Percentiles rank a stretch among this genome's conserved stretches.
phyloP scores from a whole-genome alignment of 2,888 invertebrate genomes.

The Digitonthophagus gazella region DNA sequence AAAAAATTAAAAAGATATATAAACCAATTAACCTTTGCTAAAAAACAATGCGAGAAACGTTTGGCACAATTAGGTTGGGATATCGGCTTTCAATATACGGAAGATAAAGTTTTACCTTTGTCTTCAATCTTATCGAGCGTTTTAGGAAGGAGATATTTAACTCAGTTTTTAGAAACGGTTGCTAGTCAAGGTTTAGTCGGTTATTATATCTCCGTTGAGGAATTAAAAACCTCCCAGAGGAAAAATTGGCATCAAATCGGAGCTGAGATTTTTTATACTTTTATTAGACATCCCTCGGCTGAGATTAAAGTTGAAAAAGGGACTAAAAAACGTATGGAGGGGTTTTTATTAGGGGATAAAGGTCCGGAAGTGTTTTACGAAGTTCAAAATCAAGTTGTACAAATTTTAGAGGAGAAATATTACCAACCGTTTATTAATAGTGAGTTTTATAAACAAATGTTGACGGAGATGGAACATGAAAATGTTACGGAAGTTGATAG shows the following conservation, averaged over 20 bases:
- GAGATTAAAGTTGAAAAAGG: slow-evolving; percentile 81
- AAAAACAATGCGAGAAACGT: slow-evolving; percentile 76
- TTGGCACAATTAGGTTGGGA: slow-evolving; percentile 75
- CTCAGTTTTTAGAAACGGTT: slow-evolving; percentile 77
- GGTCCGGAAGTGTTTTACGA: slow-evolving; percentile 87
- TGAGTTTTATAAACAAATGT: slow-evolving; percentile 75
- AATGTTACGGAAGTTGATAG: slow-evolving; percentile 46
- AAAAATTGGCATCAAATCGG: slow-evolving; percentile 82
- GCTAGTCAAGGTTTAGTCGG: slow-evolving; percentile 82
- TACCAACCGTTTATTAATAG: slow-evolving; percentile 87
- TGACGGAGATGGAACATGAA: slow-evolving; percentile 64
- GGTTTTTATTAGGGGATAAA: slow-evolving; percentile 82
- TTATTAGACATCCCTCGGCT: slow-evolving; percentile 76
- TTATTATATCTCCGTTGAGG: slow-evolving; percentile 85
- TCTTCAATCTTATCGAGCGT: slow-evolving; percentile 74
- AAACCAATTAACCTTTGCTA: slow-evolving; percentile 76
- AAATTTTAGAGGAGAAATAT: slow-evolving; percentile 80
- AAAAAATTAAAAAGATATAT: slow-evolving; percentile 83
- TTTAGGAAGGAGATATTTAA: slow-evolving; percentile 75
- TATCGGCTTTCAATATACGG: slow-evolving; percentile 56
- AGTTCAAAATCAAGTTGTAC: slow-evolving; percentile 77
- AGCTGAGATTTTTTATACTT: slow-evolving; percentile 89
- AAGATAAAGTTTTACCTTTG: slow-evolving; percentile 56
- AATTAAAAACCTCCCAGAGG: slow-evolving; percentile 72
- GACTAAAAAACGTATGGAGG: slow-evolving; percentile 80